Evolutionary conservation across 2,113 vertebrate genomes (phyloP), one percentile per base, ranked within the genome.

Genomic region (Rana temporaria): DNA sequence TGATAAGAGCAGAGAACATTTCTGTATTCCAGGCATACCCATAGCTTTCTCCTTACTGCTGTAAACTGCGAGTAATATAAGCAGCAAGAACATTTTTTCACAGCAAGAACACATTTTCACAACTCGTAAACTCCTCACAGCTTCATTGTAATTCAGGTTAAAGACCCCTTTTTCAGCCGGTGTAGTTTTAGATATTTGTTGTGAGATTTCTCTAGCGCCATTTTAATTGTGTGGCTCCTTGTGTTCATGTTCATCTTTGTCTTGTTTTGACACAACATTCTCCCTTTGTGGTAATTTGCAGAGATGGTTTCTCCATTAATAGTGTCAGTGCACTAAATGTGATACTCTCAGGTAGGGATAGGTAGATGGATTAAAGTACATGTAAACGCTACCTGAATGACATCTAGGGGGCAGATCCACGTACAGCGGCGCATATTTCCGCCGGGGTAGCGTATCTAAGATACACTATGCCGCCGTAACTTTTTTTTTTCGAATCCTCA

Each of bases 121-220:
- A 79, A 68, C 52, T 53, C 66, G 26, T 69, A 66, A 79, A 79
- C 30, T 79, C 63, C 26, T 59, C 52, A 56, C 30, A 59, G 53
- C 77, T 57, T 69, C 30, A 79, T 69, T 79, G 32, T 16, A 42
- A 79, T 79, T 79, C 65, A 59, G 17, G 19, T 34, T 68, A 22
- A 57, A 68, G 48, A 38, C 62, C 34, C 55, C 52, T 20, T 2
- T 65, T 53, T 38, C 20, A 34, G 11, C 17, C 20, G 57, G 22
- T 69, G 57, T n/a, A n/a, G 16, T 69, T 68, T 68, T 38, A 15
- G 32, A 38, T 15, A 68, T 79, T 69, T 79, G 19, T 79, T 34
- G 38, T 59, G 18, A 42, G 11, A 53, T 52, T n/a, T 26, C 55
- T 20, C 19, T 66, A 68, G 30, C 64, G 22, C 65, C 6, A 34